Evolutionary conservation across 2,113 vertebrate species (phyloP).

Genomic region (Muscicapa adusta): DNA sequence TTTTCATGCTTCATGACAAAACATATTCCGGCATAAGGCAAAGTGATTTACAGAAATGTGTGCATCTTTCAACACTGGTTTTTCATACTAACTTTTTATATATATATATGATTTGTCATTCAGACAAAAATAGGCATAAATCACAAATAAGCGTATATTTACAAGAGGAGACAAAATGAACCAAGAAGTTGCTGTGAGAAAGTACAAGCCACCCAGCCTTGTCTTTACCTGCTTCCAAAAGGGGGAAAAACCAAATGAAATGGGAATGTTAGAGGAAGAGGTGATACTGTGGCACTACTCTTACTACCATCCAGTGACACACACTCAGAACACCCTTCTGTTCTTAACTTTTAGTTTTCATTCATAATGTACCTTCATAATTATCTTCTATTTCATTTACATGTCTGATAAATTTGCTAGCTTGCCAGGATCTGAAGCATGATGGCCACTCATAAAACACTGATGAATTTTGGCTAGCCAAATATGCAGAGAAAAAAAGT

Average conservation of each 20-base stretch:
- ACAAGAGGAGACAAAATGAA: background rate
- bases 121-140: background rate
- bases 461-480: background rate
- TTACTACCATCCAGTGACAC: background rate
- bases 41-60: accelerated
- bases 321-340: background rate
- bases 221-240: background rate
- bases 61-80: background rate
- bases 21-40: background rate
- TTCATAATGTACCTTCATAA: background rate
- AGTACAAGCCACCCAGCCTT: background rate
- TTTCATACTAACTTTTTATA: background rate
- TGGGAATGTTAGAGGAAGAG: background rate
- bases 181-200: background rate
- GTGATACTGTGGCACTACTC: background rate
- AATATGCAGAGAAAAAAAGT: background rate
- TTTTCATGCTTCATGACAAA: background rate
- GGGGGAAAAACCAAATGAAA: background rate
- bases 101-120: background rate
- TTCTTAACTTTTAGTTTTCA: background rate
- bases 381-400: background rate
- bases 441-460: background rate
- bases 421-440: background rate
- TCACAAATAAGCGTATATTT: background rate
- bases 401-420: background rate